Evolutionary conservation across 2,113 vertebrate species (phyloP).

Genomic region (Parotia lawesii): DNA sequence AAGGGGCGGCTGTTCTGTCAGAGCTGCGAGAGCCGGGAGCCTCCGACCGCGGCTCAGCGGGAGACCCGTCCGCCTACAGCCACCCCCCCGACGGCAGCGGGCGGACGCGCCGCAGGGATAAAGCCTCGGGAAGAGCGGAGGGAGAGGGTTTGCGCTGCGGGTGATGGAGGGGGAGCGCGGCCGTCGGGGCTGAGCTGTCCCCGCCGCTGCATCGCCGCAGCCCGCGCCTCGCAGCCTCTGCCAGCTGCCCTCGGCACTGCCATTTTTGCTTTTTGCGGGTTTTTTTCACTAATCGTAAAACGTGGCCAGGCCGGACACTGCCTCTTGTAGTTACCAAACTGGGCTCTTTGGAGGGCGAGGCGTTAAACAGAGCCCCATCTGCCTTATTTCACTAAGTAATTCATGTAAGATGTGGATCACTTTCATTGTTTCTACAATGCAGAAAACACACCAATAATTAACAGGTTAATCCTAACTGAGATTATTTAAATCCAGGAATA

Average conservation of each 20-base stretch:
- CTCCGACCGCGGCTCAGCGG: background rate
- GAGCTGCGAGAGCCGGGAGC: background rate
- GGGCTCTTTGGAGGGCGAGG: background rate
- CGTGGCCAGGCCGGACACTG: background rate
- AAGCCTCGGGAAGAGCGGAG: background rate
- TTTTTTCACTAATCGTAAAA: background rate
- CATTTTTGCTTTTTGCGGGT: background rate
- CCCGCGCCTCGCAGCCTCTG: background rate
- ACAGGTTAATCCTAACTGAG: conserved; percentile 38
- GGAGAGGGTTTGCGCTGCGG: no score
- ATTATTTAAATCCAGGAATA: conserved; percentile 13
- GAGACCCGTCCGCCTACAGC: rapidly evolving
- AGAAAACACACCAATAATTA: conserved; percentile 14
- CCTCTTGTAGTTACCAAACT: background rate
- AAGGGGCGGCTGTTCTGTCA: rapidly evolving
- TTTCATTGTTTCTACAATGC: background rate
- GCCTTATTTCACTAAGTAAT: background rate
- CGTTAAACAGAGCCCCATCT: background rate
- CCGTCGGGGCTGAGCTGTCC: background rate
- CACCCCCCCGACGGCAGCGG: background rate
- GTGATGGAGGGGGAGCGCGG: background rate
- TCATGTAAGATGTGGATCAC: background rate
- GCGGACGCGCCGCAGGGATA: background rate
- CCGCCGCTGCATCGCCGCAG: background rate
- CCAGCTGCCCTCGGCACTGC: background rate